Conservation (phyloP, 2,888 invertebrate genomes). For the Eristalis arbustorum region DNA sequence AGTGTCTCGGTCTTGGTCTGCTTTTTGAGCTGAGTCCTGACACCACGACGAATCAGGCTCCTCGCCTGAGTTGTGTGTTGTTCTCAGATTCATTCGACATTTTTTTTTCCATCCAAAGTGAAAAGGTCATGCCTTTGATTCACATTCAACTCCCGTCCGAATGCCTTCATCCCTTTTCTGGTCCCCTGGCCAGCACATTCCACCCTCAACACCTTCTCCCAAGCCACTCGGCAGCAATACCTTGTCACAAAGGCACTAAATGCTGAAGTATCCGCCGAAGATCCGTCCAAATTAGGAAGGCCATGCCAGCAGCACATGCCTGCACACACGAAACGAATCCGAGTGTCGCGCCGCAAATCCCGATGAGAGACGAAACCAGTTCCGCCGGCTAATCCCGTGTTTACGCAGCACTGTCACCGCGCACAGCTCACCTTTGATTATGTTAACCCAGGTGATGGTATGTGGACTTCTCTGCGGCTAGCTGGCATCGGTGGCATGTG, state of each 20-base stretch:
- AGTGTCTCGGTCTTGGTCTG: too few species aligned
- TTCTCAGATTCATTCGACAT: too few species aligned
- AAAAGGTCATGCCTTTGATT: too few species aligned
- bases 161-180: too few species aligned
- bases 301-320: neutral
- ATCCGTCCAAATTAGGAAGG: neutral
- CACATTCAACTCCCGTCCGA: too few species aligned
- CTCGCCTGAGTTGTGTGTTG: too few species aligned
- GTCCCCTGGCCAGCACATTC: too few species aligned
- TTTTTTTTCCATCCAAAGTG: too few species aligned
- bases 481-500: constrained; percentile 32
- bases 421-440: constrained; percentile 47
- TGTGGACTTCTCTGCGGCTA: constrained; percentile 39
- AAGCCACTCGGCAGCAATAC: neutral
- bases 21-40: too few species aligned
- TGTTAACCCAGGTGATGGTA: constrained; percentile 67
- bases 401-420: constrained; percentile 34
- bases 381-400: constrained; percentile 10
- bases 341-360: neutral
- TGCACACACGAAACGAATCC: neutral
- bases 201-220: too few species aligned
- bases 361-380: constrained; percentile 22
- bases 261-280: neutral
- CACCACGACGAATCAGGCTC: too few species aligned
- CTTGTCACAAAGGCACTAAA: neutral